Conservation (phyloP, 2,888 invertebrate genomes). For the Lasioglossum calceatum region DNA sequence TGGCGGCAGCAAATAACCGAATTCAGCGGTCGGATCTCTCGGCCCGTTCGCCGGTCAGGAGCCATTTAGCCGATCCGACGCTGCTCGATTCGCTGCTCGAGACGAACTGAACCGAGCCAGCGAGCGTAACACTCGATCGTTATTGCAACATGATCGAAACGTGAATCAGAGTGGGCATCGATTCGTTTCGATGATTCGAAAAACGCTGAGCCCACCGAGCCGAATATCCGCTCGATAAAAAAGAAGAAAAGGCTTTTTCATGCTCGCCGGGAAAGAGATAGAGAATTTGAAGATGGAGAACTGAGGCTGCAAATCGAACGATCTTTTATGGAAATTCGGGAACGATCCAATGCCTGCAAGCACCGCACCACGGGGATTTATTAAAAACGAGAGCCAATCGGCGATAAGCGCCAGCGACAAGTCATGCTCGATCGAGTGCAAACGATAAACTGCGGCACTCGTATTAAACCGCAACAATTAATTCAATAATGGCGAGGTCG, state of each 20-base stretch:
- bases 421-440: conserved; percentile 52
- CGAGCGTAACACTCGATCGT: conserved; percentile 36
- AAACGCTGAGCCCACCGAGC: neutral
- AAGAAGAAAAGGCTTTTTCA: neutral
- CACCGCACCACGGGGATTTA: conserved; percentile 5
- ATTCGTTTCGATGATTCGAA: conserved; percentile 15
- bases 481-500: conserved; percentile 59
- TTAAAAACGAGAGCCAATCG: conserved; percentile 32
- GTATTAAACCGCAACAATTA: conserved; percentile 64
- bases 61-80: conserved; percentile 45
- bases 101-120: conserved; percentile 25
- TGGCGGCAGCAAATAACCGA: neutral
- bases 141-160: conserved; percentile 10
- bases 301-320: neutral
- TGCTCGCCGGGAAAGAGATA: neutral
- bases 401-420: conserved; percentile 37
- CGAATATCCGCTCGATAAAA: neutral
- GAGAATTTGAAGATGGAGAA: neutral
- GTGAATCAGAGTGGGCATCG: neutral
- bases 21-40: neutral
- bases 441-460: conserved; percentile 52
- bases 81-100: conserved; percentile 12
- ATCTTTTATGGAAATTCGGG: neutral
- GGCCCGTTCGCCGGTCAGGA: conserved; percentile 23
- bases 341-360: neutral